phyloP scores from a whole-genome alignment of 2,797 vertebrate genomes.

The Ctenosaura bakeri region DNA sequence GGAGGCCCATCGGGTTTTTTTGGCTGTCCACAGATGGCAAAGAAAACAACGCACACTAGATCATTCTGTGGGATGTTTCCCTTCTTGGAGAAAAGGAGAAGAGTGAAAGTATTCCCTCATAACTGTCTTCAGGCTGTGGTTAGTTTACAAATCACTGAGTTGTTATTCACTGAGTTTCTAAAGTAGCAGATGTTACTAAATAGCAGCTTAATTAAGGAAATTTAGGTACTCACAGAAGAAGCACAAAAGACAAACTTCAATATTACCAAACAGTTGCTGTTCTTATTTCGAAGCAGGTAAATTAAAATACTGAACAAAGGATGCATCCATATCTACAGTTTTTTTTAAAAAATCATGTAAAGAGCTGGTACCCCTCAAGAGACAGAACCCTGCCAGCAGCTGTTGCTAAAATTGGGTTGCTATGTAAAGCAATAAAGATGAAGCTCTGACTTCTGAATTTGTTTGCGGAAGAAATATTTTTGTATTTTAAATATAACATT shows the following conservation, averaged over 20 bases:
- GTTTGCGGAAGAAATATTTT: not conserved
- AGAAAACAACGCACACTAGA: conserved; percentile 3
- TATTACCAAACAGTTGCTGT: conserved; percentile 13
- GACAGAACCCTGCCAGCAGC: not conserved
- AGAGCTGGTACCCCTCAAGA: not conserved
- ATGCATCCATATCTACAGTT: conserved; percentile 2
- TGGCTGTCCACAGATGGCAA: conserved; percentile 23
- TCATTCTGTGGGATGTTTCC: conserved; percentile 1
- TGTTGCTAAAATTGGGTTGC: not conserved
- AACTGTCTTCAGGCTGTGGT: not conserved
- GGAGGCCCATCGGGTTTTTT: not conserved
- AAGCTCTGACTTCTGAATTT: not conserved
- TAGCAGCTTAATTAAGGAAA: conserved; percentile 3
- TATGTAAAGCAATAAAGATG: not conserved
- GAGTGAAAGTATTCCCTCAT: not conserved
- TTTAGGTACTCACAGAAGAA: conserved; percentile 3
- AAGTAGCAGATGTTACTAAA: conserved; percentile 30
- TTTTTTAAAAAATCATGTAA: not conserved
- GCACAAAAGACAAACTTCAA: conserved; percentile 27
- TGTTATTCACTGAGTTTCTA: conserved; percentile 14
- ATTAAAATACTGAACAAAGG: conserved; percentile 32
- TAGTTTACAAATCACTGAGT: not conserved
- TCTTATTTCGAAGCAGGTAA: conserved; percentile 16
- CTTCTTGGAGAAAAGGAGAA: conserved; percentile 2
- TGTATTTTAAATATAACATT: not conserved